These are phyloP conservation scores for Cerceris ruficornis DNA, from an alignment of 2,888 invertebrate species.

Conservation along the genomic window DNA sequence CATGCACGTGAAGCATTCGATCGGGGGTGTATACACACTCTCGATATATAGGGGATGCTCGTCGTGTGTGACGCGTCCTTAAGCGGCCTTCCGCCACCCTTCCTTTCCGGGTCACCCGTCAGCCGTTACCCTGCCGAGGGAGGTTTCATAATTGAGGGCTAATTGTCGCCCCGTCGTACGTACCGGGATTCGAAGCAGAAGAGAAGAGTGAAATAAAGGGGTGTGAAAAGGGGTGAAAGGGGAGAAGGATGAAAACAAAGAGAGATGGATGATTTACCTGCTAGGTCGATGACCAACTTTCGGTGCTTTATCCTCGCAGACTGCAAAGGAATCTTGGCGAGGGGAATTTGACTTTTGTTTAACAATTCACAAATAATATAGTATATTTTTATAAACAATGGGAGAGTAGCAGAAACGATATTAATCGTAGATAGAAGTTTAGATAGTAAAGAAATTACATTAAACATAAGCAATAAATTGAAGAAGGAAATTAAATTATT, in stretches of 20 bases:
- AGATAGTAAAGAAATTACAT: too few relatives aligned
- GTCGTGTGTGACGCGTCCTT: slow-evolving; percentile 44
- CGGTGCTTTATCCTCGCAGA: not conserved
- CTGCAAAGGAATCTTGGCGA: not conserved
- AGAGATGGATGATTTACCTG: slow-evolving; percentile 42
- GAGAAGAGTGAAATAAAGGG: slow-evolving; percentile 37
- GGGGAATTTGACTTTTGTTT: too few relatives aligned
- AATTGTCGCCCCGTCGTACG: slow-evolving; percentile 57
- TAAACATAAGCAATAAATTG: too few relatives aligned
- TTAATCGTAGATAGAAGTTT: too few relatives aligned
- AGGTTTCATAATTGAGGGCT: slow-evolving; percentile 67
- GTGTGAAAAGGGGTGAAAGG: not conserved
- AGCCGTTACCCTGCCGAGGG: slow-evolving; percentile 42
- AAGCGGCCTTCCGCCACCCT: slow-evolving; percentile 55
- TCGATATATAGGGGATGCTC: slow-evolving; percentile 22
- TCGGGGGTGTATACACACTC: slow-evolving; percentile 36
- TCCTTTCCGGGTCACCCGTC: slow-evolving; percentile 63
- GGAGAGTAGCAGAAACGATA: too few relatives aligned
- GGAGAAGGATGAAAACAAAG: slow-evolving; percentile 11
- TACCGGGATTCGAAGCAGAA: slow-evolving; percentile 29
- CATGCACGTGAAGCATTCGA: slow-evolving; percentile 57
- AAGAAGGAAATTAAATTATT: too few relatives aligned
- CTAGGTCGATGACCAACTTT: not conserved
- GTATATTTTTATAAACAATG: too few relatives aligned
- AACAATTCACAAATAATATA: too few relatives aligned